phyloP scores from a whole-genome alignment of 2,113 vertebrate genomes.

The Ariopsis seemanni region DNA sequence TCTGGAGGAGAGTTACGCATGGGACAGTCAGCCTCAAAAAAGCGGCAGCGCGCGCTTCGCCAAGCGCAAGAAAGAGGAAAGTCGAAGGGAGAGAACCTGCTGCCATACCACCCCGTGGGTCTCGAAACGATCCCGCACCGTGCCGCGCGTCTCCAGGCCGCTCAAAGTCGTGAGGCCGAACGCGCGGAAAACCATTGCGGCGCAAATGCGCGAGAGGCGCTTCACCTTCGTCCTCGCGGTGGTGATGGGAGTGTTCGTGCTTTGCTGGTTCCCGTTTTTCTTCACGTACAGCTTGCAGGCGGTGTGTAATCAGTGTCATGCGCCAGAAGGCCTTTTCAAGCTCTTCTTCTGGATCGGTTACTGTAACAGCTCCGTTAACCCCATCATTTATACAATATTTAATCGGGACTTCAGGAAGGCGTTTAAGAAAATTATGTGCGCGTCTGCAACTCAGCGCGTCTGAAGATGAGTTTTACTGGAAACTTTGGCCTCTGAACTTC shows the following conservation, averaged over 20 bases:
- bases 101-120: slow-evolving; percentile 60
- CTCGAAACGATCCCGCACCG: not conserved
- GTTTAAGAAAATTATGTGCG: slow-evolving; percentile 77
- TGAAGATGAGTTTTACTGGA: slow-evolving; percentile 27
- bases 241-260: slow-evolving; percentile 83
- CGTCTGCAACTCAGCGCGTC: slow-evolving; percentile 53
- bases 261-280: slow-evolving; percentile 90
- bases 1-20: slow-evolving; percentile 68
- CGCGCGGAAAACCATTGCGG: slow-evolving; percentile 66
- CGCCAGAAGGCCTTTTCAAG: slow-evolving; percentile 84
- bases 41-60: slow-evolving; percentile 45
- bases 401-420: slow-evolving; percentile 84
- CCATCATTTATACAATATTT: slow-evolving; percentile 76
- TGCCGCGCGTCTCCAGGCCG: not conserved
- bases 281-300: slow-evolving; percentile 85
- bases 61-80: slow-evolving; percentile 50
- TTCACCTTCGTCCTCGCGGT: slow-evolving; percentile 83
- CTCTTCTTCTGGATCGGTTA: slow-evolving; percentile 89
- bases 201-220: slow-evolving; percentile 78
- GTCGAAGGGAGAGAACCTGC: slow-evolving; percentile 48
- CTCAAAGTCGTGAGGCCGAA: slow-evolving; percentile 31
- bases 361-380: slow-evolving; percentile 76
- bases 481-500: slow-evolving; percentile 7
- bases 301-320: slow-evolving; percentile 73
- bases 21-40: slow-evolving; percentile 49